phyloP scores from a whole-genome alignment of 2,113 vertebrate genomes.

The Catharus fuscescens region DNA sequence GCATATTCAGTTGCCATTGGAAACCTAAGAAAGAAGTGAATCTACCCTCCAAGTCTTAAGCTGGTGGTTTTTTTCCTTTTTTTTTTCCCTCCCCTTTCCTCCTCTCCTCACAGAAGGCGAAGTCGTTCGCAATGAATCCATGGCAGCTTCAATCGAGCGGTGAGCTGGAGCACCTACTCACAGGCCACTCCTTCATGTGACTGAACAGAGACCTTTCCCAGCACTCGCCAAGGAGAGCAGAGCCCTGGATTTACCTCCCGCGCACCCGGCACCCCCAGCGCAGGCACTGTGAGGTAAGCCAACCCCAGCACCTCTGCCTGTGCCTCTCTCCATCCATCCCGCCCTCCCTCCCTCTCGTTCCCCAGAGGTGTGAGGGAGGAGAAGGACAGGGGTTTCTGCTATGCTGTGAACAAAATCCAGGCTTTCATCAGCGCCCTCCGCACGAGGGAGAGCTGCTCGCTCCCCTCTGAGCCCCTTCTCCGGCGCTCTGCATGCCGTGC shows the following conservation, averaged over 20 bases:
- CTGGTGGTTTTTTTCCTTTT: constrained; percentile 35
- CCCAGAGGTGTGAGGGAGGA: constrained; percentile 26
- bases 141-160: constrained; percentile 36
- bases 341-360: not conserved
- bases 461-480: not conserved
- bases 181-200: constrained; percentile 65
- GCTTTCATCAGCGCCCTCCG: not conserved
- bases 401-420: not conserved
- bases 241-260: constrained; percentile 47
- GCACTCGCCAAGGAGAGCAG: not conserved
- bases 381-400: not conserved
- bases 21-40: constrained; percentile 86
- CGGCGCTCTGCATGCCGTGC: not conserved
- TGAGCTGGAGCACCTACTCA: constrained; percentile 58
- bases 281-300: constrained; percentile 49
- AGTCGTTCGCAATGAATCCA: constrained; percentile 72
- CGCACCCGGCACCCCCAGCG: not conserved
- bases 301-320: not conserved
- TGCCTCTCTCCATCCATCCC: not conserved
- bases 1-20: constrained; percentile 84
- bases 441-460: not conserved
- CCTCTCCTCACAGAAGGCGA: constrained; percentile 67
- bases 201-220: constrained; percentile 50
- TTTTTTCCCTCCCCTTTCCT: constrained; percentile 55
- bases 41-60: constrained; percentile 82